Evolutionary conservation across 2,113 vertebrate genomes (phyloP).

Genomic region (Leptocoma aspasia): DNA sequence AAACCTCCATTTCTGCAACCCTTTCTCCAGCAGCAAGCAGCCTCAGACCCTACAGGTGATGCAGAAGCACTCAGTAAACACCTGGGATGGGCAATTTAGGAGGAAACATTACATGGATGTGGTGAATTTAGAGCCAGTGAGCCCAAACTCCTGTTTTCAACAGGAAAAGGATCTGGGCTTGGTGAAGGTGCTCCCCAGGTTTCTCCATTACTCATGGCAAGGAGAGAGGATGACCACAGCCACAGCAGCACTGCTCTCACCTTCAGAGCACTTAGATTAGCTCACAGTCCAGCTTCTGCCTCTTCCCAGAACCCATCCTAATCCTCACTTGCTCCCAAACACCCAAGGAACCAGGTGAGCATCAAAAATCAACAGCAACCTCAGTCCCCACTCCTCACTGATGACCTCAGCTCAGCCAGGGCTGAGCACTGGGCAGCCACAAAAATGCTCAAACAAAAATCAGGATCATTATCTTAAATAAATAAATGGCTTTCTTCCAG

Average conservation of each 20-base stretch:
- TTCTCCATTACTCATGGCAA: neutral
- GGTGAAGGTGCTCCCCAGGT: neutral
- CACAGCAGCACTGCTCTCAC: fast-evolving
- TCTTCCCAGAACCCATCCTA: neutral
- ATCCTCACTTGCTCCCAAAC: neutral
- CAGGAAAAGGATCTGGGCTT: fast-evolving
- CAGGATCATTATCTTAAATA: neutral
- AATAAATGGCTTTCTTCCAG: neutral
- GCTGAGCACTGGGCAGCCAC: neutral
- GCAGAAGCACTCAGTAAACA: neutral
- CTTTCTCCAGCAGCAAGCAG: neutral
- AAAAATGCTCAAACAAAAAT: neutral
- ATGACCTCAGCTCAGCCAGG: neutral
- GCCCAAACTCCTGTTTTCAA: neutral
- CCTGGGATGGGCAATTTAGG: neutral
- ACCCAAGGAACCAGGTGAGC: neutral
- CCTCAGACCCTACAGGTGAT: neutral
- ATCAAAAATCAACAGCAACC: neutral
- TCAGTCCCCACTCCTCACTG: neutral
- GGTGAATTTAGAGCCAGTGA: neutral
- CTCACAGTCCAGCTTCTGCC: neutral
- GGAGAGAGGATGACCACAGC: neutral
- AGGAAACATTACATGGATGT: neutral
- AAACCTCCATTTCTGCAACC: neutral
- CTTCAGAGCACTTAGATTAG: neutral